Conservation (phyloP, 2,113 vertebrate genomes). For the Stercorarius parasiticus region DNA sequence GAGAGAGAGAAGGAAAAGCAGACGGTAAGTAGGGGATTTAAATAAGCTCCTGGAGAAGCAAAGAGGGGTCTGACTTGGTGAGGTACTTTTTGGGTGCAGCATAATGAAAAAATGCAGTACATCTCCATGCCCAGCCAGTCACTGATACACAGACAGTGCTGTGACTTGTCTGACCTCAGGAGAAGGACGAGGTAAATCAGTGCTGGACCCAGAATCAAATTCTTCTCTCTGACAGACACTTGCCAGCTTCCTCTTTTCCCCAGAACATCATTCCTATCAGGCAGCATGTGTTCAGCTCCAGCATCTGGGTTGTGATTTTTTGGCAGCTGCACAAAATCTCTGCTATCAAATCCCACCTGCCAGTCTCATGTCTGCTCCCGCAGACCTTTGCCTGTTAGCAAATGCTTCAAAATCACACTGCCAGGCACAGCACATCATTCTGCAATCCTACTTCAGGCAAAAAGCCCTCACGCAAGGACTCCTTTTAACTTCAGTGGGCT, state of each 20-base stretch:
- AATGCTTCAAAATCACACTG: constrained; percentile 28
- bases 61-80: not conserved
- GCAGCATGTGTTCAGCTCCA: constrained; percentile 32
- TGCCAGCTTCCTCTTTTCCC: not conserved
- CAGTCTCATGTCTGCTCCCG: constrained; percentile 53
- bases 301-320: constrained; percentile 53
- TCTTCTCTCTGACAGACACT: not conserved
- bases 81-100: not conserved
- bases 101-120: not conserved
- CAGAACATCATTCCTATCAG: constrained; percentile 26
- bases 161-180: not conserved
- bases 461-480: not conserved
- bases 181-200: not conserved
- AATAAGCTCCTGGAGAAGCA: not conserved
- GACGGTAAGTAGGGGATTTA: not conserved
- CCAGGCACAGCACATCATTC: constrained; percentile 18
- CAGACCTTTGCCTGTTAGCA: constrained; percentile 56
- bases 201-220: not conserved
- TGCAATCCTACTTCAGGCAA: not conserved
- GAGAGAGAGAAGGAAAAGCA: not conserved
- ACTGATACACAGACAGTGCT: not conserved
- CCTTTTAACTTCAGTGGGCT: not conserved
- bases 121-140: not conserved
- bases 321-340: constrained; percentile 56
- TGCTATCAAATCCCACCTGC: constrained; percentile 59